A percentile compares a stretch with the other conserved stretches of the same genome.
phyloP scores from a whole-genome alignment of 2,888 invertebrate genomes.

The Pollenia griseotomentosa region DNA sequence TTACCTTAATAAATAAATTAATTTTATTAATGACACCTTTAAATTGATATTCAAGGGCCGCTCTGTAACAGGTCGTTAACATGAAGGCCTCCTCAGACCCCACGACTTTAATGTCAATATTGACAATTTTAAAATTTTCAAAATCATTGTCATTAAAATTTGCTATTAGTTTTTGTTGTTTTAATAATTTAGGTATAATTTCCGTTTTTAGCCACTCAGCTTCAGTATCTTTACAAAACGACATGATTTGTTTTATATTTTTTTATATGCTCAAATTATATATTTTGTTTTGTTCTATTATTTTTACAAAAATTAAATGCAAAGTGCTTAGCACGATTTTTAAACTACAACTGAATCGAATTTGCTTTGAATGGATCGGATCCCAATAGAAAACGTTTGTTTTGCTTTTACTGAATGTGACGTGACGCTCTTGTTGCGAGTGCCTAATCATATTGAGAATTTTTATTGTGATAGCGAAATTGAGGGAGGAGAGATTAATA shows the following conservation, averaged over 20 bases:
- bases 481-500: not conserved
- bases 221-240: slow-evolving; percentile 72
- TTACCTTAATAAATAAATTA: slow-evolving; percentile 81
- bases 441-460: not conserved
- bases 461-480: not conserved
- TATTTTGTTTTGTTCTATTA: not conserved
- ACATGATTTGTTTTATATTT: slow-evolving; percentile 69
- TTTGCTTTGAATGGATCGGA: not conserved
- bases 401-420: not conserved
- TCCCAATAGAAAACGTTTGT: slow-evolving; percentile 1
- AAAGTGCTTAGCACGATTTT: slow-evolving; percentile 19
- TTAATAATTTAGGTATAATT: slow-evolving; percentile 75
- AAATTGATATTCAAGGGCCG: slow-evolving; percentile 76
- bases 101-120: slow-evolving; percentile 76
- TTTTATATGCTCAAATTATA: slow-evolving; percentile 8
- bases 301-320: not conserved
- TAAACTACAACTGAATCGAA: slow-evolving; percentile 44
- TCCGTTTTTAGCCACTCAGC: slow-evolving; percentile 75
- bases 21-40: slow-evolving; percentile 64
- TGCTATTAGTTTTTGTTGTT: slow-evolving; percentile 73
- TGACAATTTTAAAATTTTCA: slow-evolving; percentile 73
- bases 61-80: slow-evolving; percentile 80
- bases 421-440: too few relatives aligned
- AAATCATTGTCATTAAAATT: slow-evolving; percentile 14
- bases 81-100: slow-evolving; percentile 80